phyloP scores from a whole-genome alignment of 1,140 invertebrate species.

The Drosophila lacteicornis region DNA sequence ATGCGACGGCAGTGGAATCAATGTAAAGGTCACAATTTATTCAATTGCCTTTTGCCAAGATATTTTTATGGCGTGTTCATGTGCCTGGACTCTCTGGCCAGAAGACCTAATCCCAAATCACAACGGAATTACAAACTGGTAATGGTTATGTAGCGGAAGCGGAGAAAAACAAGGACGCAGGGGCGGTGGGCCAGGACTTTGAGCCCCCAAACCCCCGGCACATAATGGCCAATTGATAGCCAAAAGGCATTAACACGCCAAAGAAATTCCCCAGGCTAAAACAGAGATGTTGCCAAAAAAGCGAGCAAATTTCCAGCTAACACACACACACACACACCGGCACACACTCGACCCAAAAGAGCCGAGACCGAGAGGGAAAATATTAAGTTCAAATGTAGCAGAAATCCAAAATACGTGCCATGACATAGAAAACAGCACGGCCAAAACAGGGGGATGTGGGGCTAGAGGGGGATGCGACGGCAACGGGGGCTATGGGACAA shows the following conservation, averaged over 20 bases:
- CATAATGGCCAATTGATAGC: constrained; percentile 83
- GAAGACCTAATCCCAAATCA: constrained; percentile 80
- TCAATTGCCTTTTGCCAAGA: constrained; percentile 77
- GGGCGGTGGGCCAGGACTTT: background rate
- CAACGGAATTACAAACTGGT: constrained; percentile 81
- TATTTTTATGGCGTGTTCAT: constrained; percentile 82
- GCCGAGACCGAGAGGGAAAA: constrained; percentile 47
- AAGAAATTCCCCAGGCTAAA: constrained; percentile 76
- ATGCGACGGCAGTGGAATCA: constrained; percentile 66
- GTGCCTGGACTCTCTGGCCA: constrained; percentile 43
- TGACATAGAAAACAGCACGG: constrained; percentile 75
- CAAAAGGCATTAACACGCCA: constrained; percentile 83
- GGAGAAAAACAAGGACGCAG: constrained; percentile 35
- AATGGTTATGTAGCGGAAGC: constrained; percentile 79
- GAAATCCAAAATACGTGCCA: constrained; percentile 82
- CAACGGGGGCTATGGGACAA: constrained; percentile 26
- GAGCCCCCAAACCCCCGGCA: constrained; percentile 51
- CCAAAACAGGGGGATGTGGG: constrained; percentile 2
- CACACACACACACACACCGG: constrained; percentile 23
- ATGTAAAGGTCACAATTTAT: constrained; percentile 84
- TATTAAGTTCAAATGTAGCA: constrained; percentile 84
- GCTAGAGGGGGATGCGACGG: background rate
- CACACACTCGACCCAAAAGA: constrained; percentile 8
- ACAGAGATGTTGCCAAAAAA: constrained; percentile 67
- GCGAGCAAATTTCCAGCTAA: constrained; percentile 57